A percentile compares a stretch with the other conserved stretches of the same genome.
These are phyloP conservation scores for Leptinotarsa undecemlineata DNA, from an alignment of 1,140 invertebrate genomes.

Conservation along the genomic window DNA sequence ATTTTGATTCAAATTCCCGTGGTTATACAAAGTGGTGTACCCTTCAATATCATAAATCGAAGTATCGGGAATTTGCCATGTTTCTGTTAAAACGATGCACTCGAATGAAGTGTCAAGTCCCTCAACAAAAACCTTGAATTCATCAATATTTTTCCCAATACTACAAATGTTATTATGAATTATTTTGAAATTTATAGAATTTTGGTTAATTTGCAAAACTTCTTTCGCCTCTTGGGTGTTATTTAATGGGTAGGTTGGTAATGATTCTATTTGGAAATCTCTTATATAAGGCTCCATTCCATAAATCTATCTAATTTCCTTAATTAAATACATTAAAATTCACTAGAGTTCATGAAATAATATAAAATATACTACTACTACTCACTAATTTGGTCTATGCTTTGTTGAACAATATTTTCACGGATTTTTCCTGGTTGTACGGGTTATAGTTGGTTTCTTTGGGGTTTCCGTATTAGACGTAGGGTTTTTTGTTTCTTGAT, in stretches of 20 bases:
- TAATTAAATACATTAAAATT: too few relatives aligned
- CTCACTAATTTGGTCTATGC: too few relatives aligned
- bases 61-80: not conserved
- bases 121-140: conserved; percentile 9
- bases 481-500: too few relatives aligned
- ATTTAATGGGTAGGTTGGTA: not conserved
- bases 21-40: conserved; percentile 6
- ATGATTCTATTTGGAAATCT: conserved; percentile 12
- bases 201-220: not conserved
- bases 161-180: conserved; percentile 12
- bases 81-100: conserved; percentile 13
- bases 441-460: too few relatives aligned
- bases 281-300: conserved; percentile 11
- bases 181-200: conserved; percentile 1
- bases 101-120: not conserved
- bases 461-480: too few relatives aligned
- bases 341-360: too few relatives aligned
- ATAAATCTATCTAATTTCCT: not conserved
- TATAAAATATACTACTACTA: too few relatives aligned
- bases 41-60: conserved; percentile 5
- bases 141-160: conserved; percentile 9
- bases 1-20: conserved; percentile 11
- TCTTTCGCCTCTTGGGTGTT: not conserved
- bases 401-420: too few relatives aligned
- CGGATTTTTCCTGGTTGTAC: too few relatives aligned